Evolutionary conservation across 2,888 invertebrate genomes (phyloP).

Genomic region (Pseudococcus jackbeardsleyi): DNA sequence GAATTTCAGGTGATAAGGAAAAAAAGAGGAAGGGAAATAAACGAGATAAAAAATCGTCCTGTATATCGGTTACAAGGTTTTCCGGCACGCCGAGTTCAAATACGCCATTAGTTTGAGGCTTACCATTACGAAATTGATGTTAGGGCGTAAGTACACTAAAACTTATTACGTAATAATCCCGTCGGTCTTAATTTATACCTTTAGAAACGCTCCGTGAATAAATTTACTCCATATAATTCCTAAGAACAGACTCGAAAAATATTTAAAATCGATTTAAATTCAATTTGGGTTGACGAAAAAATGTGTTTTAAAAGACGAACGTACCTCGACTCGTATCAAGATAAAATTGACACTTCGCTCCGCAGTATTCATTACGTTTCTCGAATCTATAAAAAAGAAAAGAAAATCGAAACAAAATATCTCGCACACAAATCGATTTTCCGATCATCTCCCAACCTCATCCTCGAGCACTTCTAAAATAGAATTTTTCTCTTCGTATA

Average conservation of each 20-base stretch:
- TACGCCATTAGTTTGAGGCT: not conserved
- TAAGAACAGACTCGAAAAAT: not conserved
- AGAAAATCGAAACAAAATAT: not conserved
- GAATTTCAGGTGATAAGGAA: not conserved
- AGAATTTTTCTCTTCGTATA: not conserved
- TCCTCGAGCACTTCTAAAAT: not conserved
- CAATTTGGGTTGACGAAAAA: not conserved
- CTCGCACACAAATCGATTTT: not conserved
- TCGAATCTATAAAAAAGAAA: not conserved
- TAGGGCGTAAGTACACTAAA: not conserved
- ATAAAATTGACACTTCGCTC: not conserved
- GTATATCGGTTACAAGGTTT: not conserved
- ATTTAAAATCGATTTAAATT: not conserved
- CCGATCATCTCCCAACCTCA: not conserved
- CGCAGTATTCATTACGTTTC: not conserved
- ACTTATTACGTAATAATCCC: not conserved
- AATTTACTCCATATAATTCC: not conserved
- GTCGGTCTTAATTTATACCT: not conserved
- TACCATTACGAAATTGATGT: not conserved
- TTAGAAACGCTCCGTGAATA: not conserved
- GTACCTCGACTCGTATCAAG: not conserved
- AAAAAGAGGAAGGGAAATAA: not conserved
- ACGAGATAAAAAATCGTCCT: not conserved
- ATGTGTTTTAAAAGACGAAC: too few species aligned
- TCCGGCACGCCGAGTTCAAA: not conserved